A percentile compares a stretch with the other conserved stretches of the same genome.
Conservation (phyloP, 2,113 vertebrate species). For the Catagonus wagneri region DNA sequence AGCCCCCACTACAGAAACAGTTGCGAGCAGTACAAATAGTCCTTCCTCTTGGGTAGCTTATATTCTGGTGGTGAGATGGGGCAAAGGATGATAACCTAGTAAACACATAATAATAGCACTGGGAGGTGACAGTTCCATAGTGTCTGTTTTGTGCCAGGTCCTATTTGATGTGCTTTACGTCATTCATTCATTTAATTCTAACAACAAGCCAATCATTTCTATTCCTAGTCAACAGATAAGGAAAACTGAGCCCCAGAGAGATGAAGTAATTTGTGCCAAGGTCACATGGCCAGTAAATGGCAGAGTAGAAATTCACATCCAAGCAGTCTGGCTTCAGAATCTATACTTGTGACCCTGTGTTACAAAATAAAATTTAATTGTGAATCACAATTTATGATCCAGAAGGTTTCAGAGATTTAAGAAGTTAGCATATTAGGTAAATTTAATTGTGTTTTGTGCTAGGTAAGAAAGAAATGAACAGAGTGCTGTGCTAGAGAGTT, state of each 20-base stretch:
- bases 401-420: constrained; percentile 15
- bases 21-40: constrained; percentile 30
- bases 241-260: constrained; percentile 37
- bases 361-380: constrained; percentile 47
- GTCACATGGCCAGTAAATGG: constrained; percentile 34
- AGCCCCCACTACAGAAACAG: not conserved
- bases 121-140: not conserved
- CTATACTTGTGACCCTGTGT: not conserved
- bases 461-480: constrained; percentile 41
- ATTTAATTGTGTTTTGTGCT: not conserved
- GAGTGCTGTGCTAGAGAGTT: not conserved
- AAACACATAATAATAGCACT: not conserved
- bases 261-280: constrained; percentile 21
- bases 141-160: not conserved
- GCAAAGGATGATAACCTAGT: not conserved
- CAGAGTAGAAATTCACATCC: constrained; percentile 48
- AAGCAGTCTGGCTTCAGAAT: constrained; percentile 52
- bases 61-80: not conserved
- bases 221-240: constrained; percentile 20
- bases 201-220: not conserved
- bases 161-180: constrained; percentile 34
- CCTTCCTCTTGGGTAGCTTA: constrained; percentile 2
- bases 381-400: not conserved
- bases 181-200: constrained; percentile 42
- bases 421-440: not conserved